These are phyloP conservation scores for Cephonodes hylas DNA, from an alignment of 2,888 invertebrate species.

Conservation along the genomic window DNA sequence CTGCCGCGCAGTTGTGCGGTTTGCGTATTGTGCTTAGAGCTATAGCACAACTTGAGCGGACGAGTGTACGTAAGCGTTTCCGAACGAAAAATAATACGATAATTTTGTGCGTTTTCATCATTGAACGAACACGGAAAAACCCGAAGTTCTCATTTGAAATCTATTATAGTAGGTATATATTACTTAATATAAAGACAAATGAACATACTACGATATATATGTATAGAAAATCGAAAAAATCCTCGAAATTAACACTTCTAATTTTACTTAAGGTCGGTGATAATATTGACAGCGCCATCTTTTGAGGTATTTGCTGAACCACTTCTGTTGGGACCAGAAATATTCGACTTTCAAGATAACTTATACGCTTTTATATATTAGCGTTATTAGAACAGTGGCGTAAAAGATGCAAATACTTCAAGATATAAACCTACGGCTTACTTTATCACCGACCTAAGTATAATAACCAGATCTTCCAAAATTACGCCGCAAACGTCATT, in stretches of 20 bases:
- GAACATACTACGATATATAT: neutral
- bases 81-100: neutral
- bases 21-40: too few species aligned
- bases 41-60: neutral
- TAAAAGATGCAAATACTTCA: too few species aligned
- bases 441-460: neutral
- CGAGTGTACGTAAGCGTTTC: neutral
- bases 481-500: neutral
- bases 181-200: slow-evolving; percentile 8
- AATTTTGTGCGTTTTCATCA: neutral
- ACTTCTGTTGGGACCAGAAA: neutral
- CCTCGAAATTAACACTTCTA: neutral
- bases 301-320: neutral
- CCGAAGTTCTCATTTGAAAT: slow-evolving; percentile 7
- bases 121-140: neutral
- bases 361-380: neutral
- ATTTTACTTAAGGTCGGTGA: neutral
- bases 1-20: neutral
- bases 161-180: slow-evolving; percentile 6
- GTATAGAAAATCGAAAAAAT: slow-evolving; percentile 5
- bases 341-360: too few species aligned
- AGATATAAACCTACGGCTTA: neutral
- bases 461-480: neutral
- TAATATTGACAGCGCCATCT: neutral
- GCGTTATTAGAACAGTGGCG: too few species aligned